Base-by-base conservation (phyloP, 2,113 vertebrate genomes). In the Hepsetus odoe region DNA sequence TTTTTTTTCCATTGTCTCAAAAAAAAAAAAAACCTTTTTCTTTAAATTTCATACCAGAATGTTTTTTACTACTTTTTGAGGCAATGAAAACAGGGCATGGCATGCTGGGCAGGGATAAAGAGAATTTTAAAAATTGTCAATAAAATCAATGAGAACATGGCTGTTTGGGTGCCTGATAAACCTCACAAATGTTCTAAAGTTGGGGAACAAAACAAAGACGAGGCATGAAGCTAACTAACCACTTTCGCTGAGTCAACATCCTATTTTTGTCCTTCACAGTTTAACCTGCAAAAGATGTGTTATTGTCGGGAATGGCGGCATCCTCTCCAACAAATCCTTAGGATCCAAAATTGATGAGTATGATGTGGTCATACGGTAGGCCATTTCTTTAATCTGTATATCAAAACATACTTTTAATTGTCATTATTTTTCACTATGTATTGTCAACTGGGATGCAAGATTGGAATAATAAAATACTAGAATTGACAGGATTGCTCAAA, bases 291-390 rank as follows among this genome's bases (percentile, higher is more conserved):
- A 94, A 82, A 95, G 93, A 79, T 99, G 98, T 87, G 91, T 99
- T 84, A 96, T 99, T 13, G 93, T 99, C 69, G 98, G 98, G 65
- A 99, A 98, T 0, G 98, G 97, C 72, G 98, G 97, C 42, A 96
- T 99, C 84, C 93, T 99, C 72, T 95, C 90, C 87, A 98, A 99
- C 90, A 99, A 98, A 87, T 99, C 97, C 5, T 84, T 99, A 88
- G 98, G 98, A 8, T 88, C 97, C 80, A 94, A 92, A 74, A 99
- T 99, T 72, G 95, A 99, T 80, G 92, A 95, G 64, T 99, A 96
- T 24, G 96, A 99, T 83, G 93, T 99, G 58, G 95, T 99, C 67
- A 90, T 99, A 84, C 93, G 98, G 98, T 99, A 88, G 95, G 96
- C 88, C 38, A 9, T 12, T 13, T 40, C 11, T 12, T 59, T 8